Base-by-base conservation (phyloP, 2,113 vertebrate genomes). In the Nymphicus hollandicus region DNA sequence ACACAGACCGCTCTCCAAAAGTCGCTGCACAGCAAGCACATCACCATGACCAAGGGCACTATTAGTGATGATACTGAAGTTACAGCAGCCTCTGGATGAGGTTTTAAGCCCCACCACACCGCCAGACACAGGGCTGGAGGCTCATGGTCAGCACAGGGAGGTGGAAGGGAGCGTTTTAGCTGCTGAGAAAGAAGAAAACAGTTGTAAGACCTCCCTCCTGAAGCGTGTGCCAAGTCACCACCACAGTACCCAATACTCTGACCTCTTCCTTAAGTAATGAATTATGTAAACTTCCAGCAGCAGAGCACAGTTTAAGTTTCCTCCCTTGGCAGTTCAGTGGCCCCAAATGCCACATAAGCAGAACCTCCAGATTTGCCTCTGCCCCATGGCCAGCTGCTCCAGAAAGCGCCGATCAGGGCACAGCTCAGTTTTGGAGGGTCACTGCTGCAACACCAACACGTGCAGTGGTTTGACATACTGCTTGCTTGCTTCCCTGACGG, bases 231-330 rank as follows among this genome's bases (percentile, higher is more conserved):
- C 55, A 83, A 72, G 96, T 64, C 88, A 58, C 68, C 96, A 93
- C 31, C 77, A 58, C 74, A 94, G 87, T 29, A 93, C 91, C 93
- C 81, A 95, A 73, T 76, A 91, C 93, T 95, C 65, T 94, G 96
- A 96, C 86, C 96, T 85, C 80, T 70, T 60, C 93, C 84, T 94
- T 63, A 8, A 81, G 85, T 15, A 52, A 96, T 92, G 70, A 68
- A 90, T 96, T 95, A 92, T 63, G 86, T 73, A 97, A 58, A 94
- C 31, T 44, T 9, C 29, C 80, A 39, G 44, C 20, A 78, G 56
- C 50, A 84, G 60, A 47, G 80, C 47, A 64, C 63, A 68, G 94
- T 80, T 93, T 91, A 49, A 93, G 82, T 93, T 97, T 96, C 94
- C 55, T 93, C 33, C 43, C 18, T 1, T 16, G 58, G 35, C 83